Percentiles rank a stretch among this genome's conserved stretches.
These are phyloP conservation scores for Rhea pennata DNA, from an alignment of 2,113 vertebrate species.

Conservation along the genomic window DNA sequence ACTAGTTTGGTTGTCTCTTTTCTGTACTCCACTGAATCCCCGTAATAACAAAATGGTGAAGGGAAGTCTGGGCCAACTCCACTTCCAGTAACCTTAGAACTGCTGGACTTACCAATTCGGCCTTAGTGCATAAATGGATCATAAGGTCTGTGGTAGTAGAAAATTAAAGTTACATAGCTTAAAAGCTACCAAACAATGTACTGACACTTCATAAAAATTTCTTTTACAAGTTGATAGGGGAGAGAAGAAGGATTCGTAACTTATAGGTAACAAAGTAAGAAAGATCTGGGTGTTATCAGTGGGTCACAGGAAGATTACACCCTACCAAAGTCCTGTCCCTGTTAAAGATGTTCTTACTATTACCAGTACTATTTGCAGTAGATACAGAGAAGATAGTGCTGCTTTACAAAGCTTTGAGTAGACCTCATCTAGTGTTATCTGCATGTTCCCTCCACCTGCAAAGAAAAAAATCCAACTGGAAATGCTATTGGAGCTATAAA, in stretches of 20 bases:
- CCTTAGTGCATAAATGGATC: background rate
- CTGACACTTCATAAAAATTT: background rate
- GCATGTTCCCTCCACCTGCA: background rate
- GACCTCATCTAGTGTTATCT: background rate
- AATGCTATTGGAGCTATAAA: too few relatives aligned
- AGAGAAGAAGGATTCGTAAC: background rate
- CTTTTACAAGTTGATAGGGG: background rate
- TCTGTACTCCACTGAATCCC: background rate
- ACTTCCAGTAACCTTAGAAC: background rate
- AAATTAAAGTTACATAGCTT: background rate
- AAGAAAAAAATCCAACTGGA: background rate
- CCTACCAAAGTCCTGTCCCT: background rate
- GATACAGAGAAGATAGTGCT: background rate
- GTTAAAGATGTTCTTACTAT: background rate
- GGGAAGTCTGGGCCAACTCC: background rate
- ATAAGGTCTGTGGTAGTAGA: background rate
- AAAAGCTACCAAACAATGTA: background rate
- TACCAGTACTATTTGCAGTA: background rate
- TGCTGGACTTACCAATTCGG: background rate
- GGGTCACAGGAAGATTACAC: background rate
- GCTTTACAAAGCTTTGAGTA: background rate
- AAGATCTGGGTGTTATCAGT: background rate
- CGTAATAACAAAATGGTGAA: background rate
- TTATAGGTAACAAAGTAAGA: background rate
- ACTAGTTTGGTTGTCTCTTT: background rate